Percentiles rank a stretch among this genome's conserved stretches.
Conservation (phyloP, 2,797 vertebrate genomes). For the Xyrichtys novacula region DNA sequence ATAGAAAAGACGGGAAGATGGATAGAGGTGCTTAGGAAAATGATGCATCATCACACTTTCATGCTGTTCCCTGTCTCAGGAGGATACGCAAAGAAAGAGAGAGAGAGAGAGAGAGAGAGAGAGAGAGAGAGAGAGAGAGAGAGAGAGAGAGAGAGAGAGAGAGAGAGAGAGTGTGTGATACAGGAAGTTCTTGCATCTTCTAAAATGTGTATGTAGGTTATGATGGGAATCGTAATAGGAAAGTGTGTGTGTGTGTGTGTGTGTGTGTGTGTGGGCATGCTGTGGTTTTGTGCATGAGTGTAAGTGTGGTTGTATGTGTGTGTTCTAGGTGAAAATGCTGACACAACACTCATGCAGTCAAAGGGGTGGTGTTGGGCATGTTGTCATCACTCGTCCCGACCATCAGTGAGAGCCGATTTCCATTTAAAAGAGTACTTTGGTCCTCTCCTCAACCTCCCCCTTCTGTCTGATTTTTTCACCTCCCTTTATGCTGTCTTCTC, state of each 20-base stretch:
- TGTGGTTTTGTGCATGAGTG: slow-evolving; percentile 1
- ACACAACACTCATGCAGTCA: slow-evolving; percentile 38
- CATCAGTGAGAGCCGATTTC: slow-evolving; percentile 67
- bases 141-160: slow-evolving; percentile 14
- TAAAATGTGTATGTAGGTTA: slow-evolving; percentile 37
- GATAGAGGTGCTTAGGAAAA: slow-evolving; percentile 77
- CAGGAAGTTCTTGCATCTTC: slow-evolving; percentile 47
- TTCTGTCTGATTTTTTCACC: slow-evolving; percentile 51
- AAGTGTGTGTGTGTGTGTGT: slow-evolving; percentile 15
- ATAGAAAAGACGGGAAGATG: slow-evolving; percentile 56
- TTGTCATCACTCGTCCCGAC: slow-evolving; percentile 67
- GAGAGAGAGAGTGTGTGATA: slow-evolving; percentile 24
- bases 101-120: slow-evolving; percentile 22
- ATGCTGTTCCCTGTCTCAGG: slow-evolving; percentile 57
- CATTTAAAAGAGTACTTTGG: slow-evolving; percentile 69
- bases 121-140: background rate
- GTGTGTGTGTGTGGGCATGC: slow-evolving; percentile 22
- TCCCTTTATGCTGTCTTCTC: background rate
- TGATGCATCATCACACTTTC: slow-evolving; percentile 77
- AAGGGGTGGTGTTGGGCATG: slow-evolving; percentile 2
- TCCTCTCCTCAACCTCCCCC: slow-evolving; percentile 40
- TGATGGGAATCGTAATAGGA: background rate
- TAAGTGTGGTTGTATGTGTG: background rate
- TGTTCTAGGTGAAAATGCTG: slow-evolving; percentile 42
- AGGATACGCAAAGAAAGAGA: slow-evolving; percentile 39